Evolutionary conservation across 2,797 vertebrate genomes (phyloP).

Genomic region (Delichon dasypus): DNA sequence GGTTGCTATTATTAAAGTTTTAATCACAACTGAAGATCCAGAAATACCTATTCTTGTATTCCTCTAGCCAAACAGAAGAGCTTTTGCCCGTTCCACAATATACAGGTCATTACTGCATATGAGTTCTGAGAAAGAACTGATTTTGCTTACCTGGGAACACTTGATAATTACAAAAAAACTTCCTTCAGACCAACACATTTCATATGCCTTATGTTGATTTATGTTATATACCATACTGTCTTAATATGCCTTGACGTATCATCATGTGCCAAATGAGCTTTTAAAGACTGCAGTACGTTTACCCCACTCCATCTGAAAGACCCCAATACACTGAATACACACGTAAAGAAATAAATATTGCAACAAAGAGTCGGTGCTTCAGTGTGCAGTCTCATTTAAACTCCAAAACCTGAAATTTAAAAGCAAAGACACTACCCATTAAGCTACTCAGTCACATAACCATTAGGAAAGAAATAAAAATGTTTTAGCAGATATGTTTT

Average conservation of each 20-base stretch:
- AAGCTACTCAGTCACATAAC: neutral
- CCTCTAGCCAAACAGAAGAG: neutral
- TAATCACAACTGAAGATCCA: neutral
- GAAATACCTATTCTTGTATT: neutral
- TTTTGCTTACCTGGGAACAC: neutral
- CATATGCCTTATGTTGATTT: neutral
- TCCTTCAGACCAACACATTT: neutral
- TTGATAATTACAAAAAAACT: neutral
- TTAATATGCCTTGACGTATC: neutral
- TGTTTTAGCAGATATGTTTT: neutral
- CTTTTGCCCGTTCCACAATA: neutral
- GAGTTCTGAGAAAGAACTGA: neutral
- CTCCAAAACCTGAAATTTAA: neutral
- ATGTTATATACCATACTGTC: fast-evolving
- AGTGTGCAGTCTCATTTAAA: neutral
- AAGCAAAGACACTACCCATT: neutral
- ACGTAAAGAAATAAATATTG: neutral
- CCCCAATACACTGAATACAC: fast-evolving
- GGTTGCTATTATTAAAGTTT: neutral
- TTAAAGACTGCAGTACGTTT: neutral
- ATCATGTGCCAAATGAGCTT: neutral
- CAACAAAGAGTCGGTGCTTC: neutral
- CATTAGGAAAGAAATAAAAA: neutral
- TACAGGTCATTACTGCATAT: neutral
- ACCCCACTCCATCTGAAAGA: neutral